Evolutionary conservation across 2,797 vertebrate genomes (phyloP).

Genomic region (Poeciliopsis presidionis): DNA sequence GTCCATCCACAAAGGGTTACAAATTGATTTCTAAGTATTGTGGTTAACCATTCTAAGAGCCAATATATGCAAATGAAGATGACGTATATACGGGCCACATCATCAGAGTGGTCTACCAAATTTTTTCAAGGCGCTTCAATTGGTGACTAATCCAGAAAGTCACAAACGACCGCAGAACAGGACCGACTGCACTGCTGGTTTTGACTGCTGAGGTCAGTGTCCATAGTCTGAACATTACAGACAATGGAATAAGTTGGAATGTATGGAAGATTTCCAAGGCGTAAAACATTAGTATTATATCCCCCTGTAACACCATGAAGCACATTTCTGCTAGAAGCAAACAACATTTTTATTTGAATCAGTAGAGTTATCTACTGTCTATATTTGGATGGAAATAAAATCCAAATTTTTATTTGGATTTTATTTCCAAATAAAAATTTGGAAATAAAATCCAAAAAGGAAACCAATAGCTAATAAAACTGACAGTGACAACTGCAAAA

Average conservation of each 20-base stretch:
- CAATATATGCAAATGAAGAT: too few relatives aligned
- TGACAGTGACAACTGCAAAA: neutral
- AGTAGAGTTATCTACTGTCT: neutral
- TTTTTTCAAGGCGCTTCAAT: too few relatives aligned
- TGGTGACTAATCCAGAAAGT: neutral
- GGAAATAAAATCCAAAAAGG: too few relatives aligned
- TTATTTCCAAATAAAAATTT: too few relatives aligned
- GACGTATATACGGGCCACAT: too few relatives aligned
- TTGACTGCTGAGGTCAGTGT: neutral
- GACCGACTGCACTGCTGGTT: neutral
- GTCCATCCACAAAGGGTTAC: too few relatives aligned
- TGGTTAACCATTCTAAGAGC: too few relatives aligned
- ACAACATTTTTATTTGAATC: neutral
- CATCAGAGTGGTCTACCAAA: too few relatives aligned
- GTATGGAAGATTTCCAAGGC: neutral
- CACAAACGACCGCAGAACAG: neutral
- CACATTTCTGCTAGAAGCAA: neutral
- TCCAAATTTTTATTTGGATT: too few relatives aligned
- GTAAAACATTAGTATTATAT: neutral
- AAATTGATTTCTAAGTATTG: too few relatives aligned
- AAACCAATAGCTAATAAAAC: neutral
- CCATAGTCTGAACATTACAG: neutral
- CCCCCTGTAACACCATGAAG: neutral
- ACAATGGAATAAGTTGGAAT: neutral
- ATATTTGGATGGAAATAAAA: neutral